Base-by-base conservation (phyloP, 2,888 invertebrate genomes). In the Diarsia mendica region DNA sequence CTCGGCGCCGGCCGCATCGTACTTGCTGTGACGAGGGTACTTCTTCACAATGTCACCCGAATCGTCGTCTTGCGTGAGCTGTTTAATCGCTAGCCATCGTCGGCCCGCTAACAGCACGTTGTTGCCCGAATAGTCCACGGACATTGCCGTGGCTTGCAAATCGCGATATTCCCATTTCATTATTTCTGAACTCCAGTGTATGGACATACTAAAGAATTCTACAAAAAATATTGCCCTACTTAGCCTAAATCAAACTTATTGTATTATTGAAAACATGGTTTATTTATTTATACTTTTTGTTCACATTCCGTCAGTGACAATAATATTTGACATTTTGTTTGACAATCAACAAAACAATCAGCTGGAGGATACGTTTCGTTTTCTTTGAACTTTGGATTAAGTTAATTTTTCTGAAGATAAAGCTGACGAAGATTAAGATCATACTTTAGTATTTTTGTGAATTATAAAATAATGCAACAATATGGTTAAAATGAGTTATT, bases 71-170 rank as follows among this genome's bases (percentile, higher is more conserved):
- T 99, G 95, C 87, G 98, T 97, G 87, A 98, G 96, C 73, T 97
- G 93, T 82, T 97, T 97, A 69, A 99, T 97, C 4, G 98, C 98
- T 75, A 99, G 97, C 94, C 98, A 98, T 87, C 98, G 94, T 15
- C 97, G 95, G 96, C 99, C 99, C 28, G 99, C 99, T 83, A 99
- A 95, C 69, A 99, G 95, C 63, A 98, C 98, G 96, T 98, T 98
- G 89, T 98, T 98, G 1, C 99, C 99, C 9, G 98, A 97, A 91
- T 97, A 98, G 94, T 99, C 98, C 58, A 99, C 98, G 76, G 99
- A 98, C 99, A 99, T 99, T 28, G 99, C 98, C 90, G 98, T 99
- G 8, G 99, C 99, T 97, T 99, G 97, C 61, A 99, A 95, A 93
- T 99, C 99, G 79, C 98, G 97, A 92, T 98, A 98, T 91, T 99